Percentiles rank a stretch among this genome's conserved stretches.
Evolutionary conservation across 2,888 invertebrate genomes (phyloP).

Genomic region (Lycaena phlaeas): DNA sequence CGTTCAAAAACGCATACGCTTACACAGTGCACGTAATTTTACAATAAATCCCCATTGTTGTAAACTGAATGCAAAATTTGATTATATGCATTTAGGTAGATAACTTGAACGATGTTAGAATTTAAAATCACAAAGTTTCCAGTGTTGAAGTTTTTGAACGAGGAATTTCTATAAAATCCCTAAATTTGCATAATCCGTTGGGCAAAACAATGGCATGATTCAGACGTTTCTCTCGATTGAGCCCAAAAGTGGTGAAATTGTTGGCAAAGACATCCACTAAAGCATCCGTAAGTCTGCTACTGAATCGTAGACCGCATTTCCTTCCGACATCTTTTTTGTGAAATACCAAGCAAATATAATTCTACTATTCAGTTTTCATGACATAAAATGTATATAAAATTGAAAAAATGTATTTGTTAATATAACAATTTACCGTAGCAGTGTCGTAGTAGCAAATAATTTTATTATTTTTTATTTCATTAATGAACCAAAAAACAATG

Average conservation of each 20-base stretch:
- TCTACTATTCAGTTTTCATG: too few relatives aligned
- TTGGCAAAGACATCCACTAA: background rate
- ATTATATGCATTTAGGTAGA: slow-evolving; percentile 63
- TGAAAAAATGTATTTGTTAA: too few relatives aligned
- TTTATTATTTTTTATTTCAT: too few relatives aligned
- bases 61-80: slow-evolving; percentile 55
- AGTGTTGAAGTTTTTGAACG: slow-evolving; percentile 25
- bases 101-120: slow-evolving; percentile 47
- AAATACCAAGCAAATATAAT: background rate
- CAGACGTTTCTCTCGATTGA: background rate
- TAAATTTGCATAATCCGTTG: slow-evolving; percentile 4
- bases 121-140: slow-evolving; percentile 35
- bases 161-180: slow-evolving; percentile 18
- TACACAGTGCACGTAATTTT: slow-evolving; percentile 56
- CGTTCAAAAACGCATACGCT: slow-evolving; percentile 38
- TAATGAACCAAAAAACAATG: too few relatives aligned
- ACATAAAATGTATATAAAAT: too few relatives aligned
- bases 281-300: too few relatives aligned
- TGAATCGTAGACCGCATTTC: background rate
- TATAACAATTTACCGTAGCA: too few relatives aligned
- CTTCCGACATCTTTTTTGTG: background rate
- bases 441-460: too few relatives aligned
- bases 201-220: slow-evolving; percentile 8
- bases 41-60: slow-evolving; percentile 65
- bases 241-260: slow-evolving; percentile 2